These are phyloP conservation scores for Lasioglossum leucozonium DNA, from an alignment of 2,888 invertebrate species.

Conservation along the genomic window DNA sequence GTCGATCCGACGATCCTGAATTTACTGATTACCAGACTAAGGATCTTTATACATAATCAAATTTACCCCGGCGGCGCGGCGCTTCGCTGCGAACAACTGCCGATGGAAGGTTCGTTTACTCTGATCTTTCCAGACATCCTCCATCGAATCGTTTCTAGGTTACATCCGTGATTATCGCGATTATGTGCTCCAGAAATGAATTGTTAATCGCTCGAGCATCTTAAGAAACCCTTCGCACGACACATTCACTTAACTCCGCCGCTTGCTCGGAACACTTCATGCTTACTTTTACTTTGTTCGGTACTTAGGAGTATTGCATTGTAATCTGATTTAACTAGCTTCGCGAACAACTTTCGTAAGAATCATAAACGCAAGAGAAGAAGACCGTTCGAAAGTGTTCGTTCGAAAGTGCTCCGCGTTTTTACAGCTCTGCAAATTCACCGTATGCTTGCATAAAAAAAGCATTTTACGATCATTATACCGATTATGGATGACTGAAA, in stretches of 20 bases:
- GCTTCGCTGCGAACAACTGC: background rate
- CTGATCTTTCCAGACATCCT: background rate
- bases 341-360: background rate
- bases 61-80: background rate
- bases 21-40: constrained; percentile 1
- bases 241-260: background rate
- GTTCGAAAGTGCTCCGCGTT: background rate
- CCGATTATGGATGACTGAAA: no score
- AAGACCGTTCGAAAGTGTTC: background rate
- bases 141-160: background rate
- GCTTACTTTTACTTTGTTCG: background rate
- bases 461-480: background rate
- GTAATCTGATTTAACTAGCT: constrained; percentile 3
- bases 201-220: background rate
- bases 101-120: background rate
- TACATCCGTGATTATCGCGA: background rate
- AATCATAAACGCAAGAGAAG: background rate
- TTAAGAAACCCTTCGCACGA: background rate
- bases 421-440: background rate
- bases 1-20: background rate
- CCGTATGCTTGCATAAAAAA: background rate
- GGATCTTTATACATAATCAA: constrained; percentile 1
- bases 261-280: background rate
- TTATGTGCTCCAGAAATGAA: background rate
- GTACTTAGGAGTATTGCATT: background rate